Evolutionary conservation across 2,797 vertebrate species (phyloP).

Genomic region (Lepilemur septentrionalis): DNA sequence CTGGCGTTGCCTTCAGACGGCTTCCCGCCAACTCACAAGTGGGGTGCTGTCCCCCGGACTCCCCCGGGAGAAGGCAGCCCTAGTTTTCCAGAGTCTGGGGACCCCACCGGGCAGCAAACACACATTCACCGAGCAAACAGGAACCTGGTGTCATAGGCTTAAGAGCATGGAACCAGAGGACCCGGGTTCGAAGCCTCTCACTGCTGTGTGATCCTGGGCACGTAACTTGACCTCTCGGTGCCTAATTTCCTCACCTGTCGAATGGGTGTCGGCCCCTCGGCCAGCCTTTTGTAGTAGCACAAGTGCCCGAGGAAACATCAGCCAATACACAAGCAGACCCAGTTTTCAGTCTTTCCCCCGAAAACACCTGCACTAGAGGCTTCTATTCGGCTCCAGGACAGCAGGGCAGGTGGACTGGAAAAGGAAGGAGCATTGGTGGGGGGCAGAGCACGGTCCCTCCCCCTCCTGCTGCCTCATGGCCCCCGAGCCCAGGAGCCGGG

Average conservation of each 20-base stretch:
- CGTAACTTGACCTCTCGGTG: neutral
- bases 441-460: neutral
- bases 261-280: fast-evolving
- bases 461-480: fast-evolving
- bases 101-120: fast-evolving
- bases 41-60: fast-evolving
- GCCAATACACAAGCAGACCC: fast-evolving
- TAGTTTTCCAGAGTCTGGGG: neutral
- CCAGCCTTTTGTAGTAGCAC: neutral
- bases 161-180: neutral
- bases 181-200: neutral
- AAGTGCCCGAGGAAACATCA: fast-evolving
- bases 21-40: fast-evolving
- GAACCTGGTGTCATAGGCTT: fast-evolving
- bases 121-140: fast-evolving
- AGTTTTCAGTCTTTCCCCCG: fast-evolving
- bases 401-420: fast-evolving
- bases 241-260: neutral
- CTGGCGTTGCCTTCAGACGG: neutral
- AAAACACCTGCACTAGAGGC: neutral
- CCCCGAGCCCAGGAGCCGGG: neutral
- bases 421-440: neutral
- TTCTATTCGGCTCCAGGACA: fast-evolving
- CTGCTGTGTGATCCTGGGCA: neutral
- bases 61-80: neutral